phyloP scores from a whole-genome alignment of 2,113 vertebrate genomes.

The Cebidichthys violaceus region DNA sequence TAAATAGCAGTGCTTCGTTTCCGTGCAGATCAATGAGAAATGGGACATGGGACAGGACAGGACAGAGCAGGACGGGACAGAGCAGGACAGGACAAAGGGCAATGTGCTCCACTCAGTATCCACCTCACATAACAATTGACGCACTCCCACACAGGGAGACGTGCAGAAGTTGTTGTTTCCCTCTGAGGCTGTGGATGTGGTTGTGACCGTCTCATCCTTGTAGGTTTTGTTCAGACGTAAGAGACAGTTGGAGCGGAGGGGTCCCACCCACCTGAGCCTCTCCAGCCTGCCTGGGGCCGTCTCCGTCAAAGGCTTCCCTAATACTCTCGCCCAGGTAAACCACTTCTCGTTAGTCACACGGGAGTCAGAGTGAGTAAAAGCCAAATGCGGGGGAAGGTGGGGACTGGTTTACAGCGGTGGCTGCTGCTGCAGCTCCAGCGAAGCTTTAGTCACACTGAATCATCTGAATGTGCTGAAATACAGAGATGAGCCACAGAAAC shows the following conservation, averaged over 20 bases:
- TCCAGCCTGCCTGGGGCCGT: conserved; percentile 74
- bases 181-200: conserved; percentile 60
- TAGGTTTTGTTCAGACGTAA: conserved; percentile 71
- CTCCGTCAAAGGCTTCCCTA: conserved; percentile 80
- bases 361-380: conserved; percentile 44
- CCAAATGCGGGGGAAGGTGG: conserved; percentile 23
- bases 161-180: conserved; percentile 42
- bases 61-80: not conserved
- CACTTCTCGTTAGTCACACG: conserved; percentile 50
- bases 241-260: conserved; percentile 72
- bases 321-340: conserved; percentile 81
- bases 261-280: conserved; percentile 72
- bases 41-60: conserved; percentile 2
- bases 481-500: conserved; percentile 8
- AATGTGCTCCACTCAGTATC: not conserved
- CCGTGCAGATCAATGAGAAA: conserved; percentile 50
- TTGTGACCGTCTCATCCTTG: conserved; percentile 58
- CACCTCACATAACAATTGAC: conserved; percentile 11
- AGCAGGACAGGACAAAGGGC: not conserved
- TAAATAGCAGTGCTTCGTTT: conserved; percentile 56
- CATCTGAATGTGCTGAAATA: conserved; percentile 19
- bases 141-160: conserved; percentile 4
- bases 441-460: conserved; percentile 52
- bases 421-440: conserved; percentile 16
- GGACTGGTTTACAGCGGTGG: conserved; percentile 12